These are phyloP conservation scores for Globia sparganii DNA, from an alignment of 2,888 invertebrate species.

Conservation along the genomic window DNA sequence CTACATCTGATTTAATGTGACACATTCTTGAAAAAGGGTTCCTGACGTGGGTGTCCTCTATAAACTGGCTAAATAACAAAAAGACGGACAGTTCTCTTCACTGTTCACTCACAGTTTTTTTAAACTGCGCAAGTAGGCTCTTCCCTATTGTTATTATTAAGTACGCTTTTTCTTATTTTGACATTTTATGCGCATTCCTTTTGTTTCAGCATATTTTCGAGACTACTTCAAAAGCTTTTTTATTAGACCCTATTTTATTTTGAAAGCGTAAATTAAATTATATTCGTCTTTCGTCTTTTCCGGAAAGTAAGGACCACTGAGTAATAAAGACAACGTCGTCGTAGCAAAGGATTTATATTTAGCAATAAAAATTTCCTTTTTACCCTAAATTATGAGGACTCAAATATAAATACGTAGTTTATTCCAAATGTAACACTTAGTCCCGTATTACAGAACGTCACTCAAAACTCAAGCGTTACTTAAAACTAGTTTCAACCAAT, in stretches of 20 bases:
- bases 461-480: no score
- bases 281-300: constrained; percentile 46
- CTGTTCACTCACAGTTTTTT: constrained; percentile 47
- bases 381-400: background rate
- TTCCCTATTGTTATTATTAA: constrained; percentile 49
- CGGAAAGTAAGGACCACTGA: constrained; percentile 18
- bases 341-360: constrained; percentile 10
- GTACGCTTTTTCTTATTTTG: constrained; percentile 34
- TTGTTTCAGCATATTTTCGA: constrained; percentile 57
- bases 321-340: constrained; percentile 17
- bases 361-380: background rate
- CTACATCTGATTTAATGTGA: constrained; percentile 22
- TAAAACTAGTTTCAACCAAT: no score
- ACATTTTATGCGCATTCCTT: constrained; percentile 44
- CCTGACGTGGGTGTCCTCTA: constrained; percentile 36
- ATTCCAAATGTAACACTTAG: background rate
- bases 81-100: constrained; percentile 30
- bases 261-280: constrained; percentile 50
- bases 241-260: constrained; percentile 51
- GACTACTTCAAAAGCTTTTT: constrained; percentile 54
- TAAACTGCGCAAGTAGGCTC: constrained; percentile 35
- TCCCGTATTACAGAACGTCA: no score
- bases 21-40: constrained; percentile 44
- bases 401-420: background rate
- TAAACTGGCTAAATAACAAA: constrained; percentile 48